A percentile compares a stretch with the other conserved stretches of the same genome.
These are phyloP conservation scores for Wasmannia auropunctata DNA, from an alignment of 1,140 invertebrate genomes.

Conservation along the genomic window DNA sequence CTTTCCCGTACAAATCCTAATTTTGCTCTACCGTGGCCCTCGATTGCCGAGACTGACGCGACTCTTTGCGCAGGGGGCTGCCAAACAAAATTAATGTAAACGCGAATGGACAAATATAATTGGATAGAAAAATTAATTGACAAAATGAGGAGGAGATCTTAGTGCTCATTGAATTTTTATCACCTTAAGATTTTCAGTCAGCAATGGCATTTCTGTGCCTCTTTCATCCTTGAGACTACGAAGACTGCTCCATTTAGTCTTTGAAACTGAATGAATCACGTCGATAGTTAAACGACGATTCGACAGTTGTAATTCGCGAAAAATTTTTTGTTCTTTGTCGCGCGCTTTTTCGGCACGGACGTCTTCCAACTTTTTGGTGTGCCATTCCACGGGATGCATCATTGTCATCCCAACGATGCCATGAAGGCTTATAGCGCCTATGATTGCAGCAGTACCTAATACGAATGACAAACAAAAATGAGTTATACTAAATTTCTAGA, in stretches of 20 bases:
- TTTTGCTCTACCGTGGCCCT: neutral
- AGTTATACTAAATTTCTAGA: neutral
- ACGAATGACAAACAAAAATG: neutral
- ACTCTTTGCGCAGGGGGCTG: slow-evolving; percentile 58
- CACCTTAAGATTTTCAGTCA: slow-evolving; percentile 76
- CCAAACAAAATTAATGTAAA: neutral
- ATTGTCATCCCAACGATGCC: slow-evolving; percentile 81
- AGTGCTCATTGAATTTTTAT: neutral
- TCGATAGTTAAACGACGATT: slow-evolving; percentile 77
- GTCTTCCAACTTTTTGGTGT: slow-evolving; percentile 67
- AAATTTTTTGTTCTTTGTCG: slow-evolving; percentile 23
- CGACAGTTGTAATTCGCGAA: slow-evolving; percentile 32
- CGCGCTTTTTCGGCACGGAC: slow-evolving; percentile 65
- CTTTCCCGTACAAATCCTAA: slow-evolving; percentile 52
- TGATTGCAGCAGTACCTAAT: slow-evolving; percentile 80
- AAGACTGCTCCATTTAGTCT: slow-evolving; percentile 80
- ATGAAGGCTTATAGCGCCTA: slow-evolving; percentile 81
- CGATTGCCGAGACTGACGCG: slow-evolving; percentile 53
- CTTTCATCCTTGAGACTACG: slow-evolving; percentile 78
- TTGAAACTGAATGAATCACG: slow-evolving; percentile 65
- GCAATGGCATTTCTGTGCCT: slow-evolving; percentile 71
- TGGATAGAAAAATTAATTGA: neutral
- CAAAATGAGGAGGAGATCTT: neutral
- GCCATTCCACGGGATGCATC: slow-evolving; percentile 83
- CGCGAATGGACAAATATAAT: neutral